Percentiles rank a stretch among this genome's conserved stretches.
phyloP scores from a whole-genome alignment of 2,797 vertebrate genomes.

The Sebastes minor region DNA sequence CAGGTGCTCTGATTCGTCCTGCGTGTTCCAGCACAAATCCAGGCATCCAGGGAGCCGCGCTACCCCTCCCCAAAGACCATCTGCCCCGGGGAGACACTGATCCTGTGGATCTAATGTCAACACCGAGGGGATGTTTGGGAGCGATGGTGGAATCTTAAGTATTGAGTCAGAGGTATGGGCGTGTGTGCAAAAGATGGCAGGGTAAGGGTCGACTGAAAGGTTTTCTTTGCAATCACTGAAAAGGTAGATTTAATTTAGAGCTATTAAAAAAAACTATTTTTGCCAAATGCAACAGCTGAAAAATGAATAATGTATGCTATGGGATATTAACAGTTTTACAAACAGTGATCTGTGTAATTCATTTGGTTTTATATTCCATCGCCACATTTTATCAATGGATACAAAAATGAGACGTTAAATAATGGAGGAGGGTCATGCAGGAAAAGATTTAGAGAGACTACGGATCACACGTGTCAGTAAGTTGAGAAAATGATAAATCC shows the following conservation, averaged over 20 bases:
- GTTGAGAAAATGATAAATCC: conserved; percentile 71
- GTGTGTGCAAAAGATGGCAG: conserved; percentile 23
- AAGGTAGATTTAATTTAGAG: not conserved
- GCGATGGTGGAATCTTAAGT: conserved; percentile 65
- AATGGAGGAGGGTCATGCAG: not conserved
- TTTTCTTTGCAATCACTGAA: conserved; percentile 26
- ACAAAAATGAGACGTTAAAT: conserved; percentile 14
- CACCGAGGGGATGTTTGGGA: conserved; percentile 71
- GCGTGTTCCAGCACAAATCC: conserved; percentile 80
- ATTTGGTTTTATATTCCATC: not conserved
- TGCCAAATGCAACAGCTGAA: conserved; percentile 1
- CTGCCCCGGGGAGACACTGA: conserved; percentile 74
- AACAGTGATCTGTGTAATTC: not conserved
- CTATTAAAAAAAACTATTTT: not conserved
- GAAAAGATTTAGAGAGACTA: conserved; percentile 40
- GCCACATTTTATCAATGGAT: not conserved
- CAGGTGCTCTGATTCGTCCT: conserved; percentile 84
- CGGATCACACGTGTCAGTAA: conserved; percentile 60
- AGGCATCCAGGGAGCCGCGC: conserved; percentile 70
- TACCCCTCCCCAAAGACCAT: conserved; percentile 72
- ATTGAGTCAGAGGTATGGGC: conserved; percentile 55
- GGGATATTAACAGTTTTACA: not conserved
- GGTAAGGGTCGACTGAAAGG: not conserved
- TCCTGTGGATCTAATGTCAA: conserved; percentile 77
- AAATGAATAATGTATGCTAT: not conserved